These are phyloP conservation scores for Erpetoichthys calabaricus DNA, from an alignment of 2,797 vertebrate genomes.

Conservation along the genomic window DNA sequence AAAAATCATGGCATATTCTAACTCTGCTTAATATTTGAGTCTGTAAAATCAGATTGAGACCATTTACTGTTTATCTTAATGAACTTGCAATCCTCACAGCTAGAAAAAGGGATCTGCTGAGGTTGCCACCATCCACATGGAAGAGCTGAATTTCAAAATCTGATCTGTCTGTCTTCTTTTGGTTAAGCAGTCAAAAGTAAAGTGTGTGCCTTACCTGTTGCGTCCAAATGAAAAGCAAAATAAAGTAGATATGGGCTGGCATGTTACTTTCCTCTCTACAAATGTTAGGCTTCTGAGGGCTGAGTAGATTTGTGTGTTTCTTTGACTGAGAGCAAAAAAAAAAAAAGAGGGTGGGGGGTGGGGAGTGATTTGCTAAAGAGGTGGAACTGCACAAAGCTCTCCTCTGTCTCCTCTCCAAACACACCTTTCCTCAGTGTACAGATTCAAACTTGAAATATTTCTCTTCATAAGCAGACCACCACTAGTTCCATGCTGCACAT, in stretches of 20 bases:
- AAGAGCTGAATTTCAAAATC: too few relatives aligned
- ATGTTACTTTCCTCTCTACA: slow-evolving; percentile 44
- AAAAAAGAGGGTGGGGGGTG: slow-evolving; percentile 15
- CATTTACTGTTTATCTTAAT: too few relatives aligned
- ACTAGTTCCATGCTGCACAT: slow-evolving; percentile 14
- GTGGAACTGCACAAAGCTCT: slow-evolving; percentile 63
- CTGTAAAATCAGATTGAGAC: too few relatives aligned
- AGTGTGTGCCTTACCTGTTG: slow-evolving; percentile 60
- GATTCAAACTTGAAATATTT: slow-evolving; percentile 63
- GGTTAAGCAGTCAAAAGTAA: too few relatives aligned
- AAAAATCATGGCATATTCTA: too few relatives aligned
- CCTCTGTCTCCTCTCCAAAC: slow-evolving; percentile 70
- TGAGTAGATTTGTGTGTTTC: slow-evolving; percentile 17
- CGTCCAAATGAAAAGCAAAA: slow-evolving; percentile 54
- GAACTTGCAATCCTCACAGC: too few relatives aligned
- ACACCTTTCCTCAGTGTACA: slow-evolving; percentile 50
- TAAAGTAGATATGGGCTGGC: slow-evolving; percentile 47
- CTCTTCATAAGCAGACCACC: slow-evolving; percentile 37
- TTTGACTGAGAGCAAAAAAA: neutral
- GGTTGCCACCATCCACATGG: too few relatives aligned
- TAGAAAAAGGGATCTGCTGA: too few relatives aligned
- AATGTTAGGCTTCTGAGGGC: slow-evolving; percentile 23
- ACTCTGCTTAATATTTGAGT: too few relatives aligned
- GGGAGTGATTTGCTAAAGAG: slow-evolving; percentile 41
- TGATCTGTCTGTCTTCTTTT: too few relatives aligned